These are phyloP conservation scores for Torymus aiolomorphi DNA, from an alignment of 2,888 invertebrate genomes.

Conservation along the genomic window DNA sequence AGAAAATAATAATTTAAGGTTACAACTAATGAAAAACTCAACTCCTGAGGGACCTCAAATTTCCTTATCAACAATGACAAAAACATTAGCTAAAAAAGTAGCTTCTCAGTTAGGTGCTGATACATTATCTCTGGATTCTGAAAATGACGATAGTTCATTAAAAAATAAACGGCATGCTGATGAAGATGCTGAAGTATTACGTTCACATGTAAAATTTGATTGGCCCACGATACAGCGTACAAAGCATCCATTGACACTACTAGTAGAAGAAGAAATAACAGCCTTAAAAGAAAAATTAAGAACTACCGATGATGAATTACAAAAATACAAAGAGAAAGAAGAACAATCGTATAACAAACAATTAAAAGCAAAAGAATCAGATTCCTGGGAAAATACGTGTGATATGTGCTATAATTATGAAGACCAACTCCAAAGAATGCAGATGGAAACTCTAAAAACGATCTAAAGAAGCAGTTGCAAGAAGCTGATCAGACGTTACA, in stretches of 20 bases:
- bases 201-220: no score
- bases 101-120: conserved; percentile 82
- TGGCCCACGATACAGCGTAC: no score
- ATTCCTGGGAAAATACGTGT: conserved; percentile 78
- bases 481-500: conserved; percentile 79
- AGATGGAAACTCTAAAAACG: conserved; percentile 79
- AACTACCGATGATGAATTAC: conserved; percentile 77
- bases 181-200: no score
- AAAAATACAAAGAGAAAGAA: no score
- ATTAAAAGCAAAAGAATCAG: no score
- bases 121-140: conserved; percentile 78
- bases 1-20: no score
- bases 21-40: no score
- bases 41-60: no score
- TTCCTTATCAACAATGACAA: no score
- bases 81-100: conserved; percentile 86
- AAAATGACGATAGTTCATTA: conserved; percentile 78
- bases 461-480: conserved; percentile 74
- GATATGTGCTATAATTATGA: conserved; percentile 94
- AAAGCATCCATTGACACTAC: no score
- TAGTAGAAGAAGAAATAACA: conserved; percentile 93
- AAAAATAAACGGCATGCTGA: conserved; percentile 84
- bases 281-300: conserved; percentile 92
- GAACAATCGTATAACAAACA: no score
- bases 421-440: conserved; percentile 87